Evolutionary conservation across 1,140 invertebrate species (phyloP), one percentile per base, ranked within the genome.

Genomic region (Trichonephila inaurata): DNA sequence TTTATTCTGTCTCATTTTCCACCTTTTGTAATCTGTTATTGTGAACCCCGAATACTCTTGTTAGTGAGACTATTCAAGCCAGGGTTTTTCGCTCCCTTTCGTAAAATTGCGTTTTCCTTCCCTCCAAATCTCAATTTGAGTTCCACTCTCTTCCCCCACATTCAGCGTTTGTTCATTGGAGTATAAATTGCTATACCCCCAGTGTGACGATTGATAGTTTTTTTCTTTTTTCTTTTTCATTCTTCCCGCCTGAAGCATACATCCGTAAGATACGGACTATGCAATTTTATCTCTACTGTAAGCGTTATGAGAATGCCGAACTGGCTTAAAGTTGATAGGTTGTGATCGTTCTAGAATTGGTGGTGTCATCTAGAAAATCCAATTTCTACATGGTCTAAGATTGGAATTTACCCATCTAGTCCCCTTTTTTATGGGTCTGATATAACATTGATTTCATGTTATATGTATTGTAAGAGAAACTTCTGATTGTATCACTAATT

Each of bases 21-120:
- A 10, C 51, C 72, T 16, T 7, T 77, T 28, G 33, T 77, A 85
- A 58, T 85, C 51, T 60, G 12, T 58, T 60, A 85, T 85, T 85
- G 82, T 85, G 44, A 85, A 6, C 21, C 58, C 1, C 82, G 58
- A 85, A 58, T 85, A 44, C 44, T 58, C 44, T 85, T 85, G 58
- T 85, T 85, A 85, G 21, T n/a, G 58, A 12, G 82, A 60, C 21
- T 14, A 33, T 40, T 33, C 77, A 19, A 40, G 81, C 44, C 66
- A 12, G 14, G 33, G 72, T 6, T 77, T 77, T 77, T 77, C 33
- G 14, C 12, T 77, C 72, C 14, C 12, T 44, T n/a, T 16, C n/a
- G 60, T 60, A 24, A 85, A 85, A 85, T 85, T 85, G 82, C 21
- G 24, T 85, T 85, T 40, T 85, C 58, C 44, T 85, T 60, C 82